These are phyloP conservation scores for Elephas maximus DNA, from an alignment of 2,113 vertebrate species.

Conservation along the genomic window DNA sequence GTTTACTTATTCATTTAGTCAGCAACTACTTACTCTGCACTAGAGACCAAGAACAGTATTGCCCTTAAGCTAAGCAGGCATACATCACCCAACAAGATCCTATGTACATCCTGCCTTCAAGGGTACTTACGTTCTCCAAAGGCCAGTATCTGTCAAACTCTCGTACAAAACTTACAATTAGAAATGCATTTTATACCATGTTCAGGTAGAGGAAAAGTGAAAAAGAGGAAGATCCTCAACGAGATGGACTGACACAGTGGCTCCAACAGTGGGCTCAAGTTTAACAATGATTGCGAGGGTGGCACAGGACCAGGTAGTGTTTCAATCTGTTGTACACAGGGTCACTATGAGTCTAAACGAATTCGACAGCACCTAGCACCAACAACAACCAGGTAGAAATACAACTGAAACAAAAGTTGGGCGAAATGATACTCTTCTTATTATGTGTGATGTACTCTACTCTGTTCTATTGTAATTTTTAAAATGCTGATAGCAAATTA, in stretches of 20 bases:
- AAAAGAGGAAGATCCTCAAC: no score
- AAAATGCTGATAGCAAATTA: background rate
- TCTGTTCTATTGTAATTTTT: background rate
- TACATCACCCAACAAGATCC: background rate
- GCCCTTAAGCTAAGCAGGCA: no score
- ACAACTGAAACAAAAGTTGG: background rate
- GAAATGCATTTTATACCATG: background rate
- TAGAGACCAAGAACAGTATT: background rate
- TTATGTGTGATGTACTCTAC: background rate
- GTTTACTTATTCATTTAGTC: background rate
- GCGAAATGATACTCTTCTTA: background rate
- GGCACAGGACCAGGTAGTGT: no score
- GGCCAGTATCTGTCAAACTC: background rate
- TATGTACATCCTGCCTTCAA: background rate
- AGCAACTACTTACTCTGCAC: background rate
- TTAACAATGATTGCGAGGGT: no score
- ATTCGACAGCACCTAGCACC: no score
- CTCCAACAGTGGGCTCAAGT: no score
- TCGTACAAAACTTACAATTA: background rate
- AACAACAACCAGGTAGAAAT: background rate
- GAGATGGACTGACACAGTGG: no score
- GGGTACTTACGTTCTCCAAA: background rate
- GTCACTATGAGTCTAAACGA: no score
- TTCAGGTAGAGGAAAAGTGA: background rate
- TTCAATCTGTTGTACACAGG: no score